Evolutionary conservation across 2,113 vertebrate genomes (phyloP).

Genomic region (Scortum barcoo): DNA sequence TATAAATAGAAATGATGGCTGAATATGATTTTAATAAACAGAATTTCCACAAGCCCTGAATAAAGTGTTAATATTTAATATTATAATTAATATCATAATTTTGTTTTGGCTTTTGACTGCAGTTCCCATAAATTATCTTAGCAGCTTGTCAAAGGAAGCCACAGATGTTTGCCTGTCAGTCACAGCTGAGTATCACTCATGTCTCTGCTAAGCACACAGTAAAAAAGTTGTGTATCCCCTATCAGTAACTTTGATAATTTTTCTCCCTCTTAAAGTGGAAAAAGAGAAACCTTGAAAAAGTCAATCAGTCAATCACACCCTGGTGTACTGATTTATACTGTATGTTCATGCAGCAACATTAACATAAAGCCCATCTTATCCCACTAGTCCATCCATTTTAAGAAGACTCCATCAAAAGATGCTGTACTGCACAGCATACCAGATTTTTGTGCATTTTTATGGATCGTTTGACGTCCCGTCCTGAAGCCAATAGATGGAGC

Average conservation of each 20-base stretch:
- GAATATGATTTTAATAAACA: background rate
- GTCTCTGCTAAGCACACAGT: background rate
- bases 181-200: background rate
- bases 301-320: background rate
- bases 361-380: background rate
- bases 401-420: background rate
- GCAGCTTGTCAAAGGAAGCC: background rate
- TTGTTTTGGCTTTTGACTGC: background rate
- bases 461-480: background rate
- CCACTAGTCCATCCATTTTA: background rate
- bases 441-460: background rate
- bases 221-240: background rate
- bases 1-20: background rate
- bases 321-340: background rate
- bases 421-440: background rate
- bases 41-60: background rate
- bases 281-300: background rate
- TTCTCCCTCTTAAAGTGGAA: background rate
- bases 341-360: background rate
- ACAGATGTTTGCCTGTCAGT: background rate
- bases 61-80: too few species aligned
- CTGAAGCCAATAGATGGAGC: background rate
- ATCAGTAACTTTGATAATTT: background rate
- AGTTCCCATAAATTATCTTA: background rate
- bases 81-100: too few species aligned